A percentile compares a stretch with the other conserved stretches of the same genome.
Evolutionary conservation across 2,888 invertebrate genomes (phyloP).

Genomic region (Torymus auratus): DNA sequence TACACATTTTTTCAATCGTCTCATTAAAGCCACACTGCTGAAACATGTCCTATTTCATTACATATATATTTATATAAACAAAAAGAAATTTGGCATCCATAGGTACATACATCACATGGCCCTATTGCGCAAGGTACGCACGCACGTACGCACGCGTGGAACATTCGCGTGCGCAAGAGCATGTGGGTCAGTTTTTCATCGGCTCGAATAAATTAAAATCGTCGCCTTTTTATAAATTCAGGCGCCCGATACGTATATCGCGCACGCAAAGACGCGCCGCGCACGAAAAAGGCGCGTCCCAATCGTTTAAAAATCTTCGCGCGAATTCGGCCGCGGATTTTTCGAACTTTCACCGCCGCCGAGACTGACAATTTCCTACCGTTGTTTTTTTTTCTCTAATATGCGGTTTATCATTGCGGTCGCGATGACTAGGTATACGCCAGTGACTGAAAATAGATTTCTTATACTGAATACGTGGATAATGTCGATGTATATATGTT

Average conservation of each 20-base stretch:
- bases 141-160: no score
- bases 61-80: no score
- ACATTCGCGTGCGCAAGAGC: neutral
- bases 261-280: neutral
- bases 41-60: no score
- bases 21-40: no score
- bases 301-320: constrained; percentile 43
- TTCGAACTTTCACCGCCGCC: constrained; percentile 44
- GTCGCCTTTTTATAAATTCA: constrained; percentile 46
- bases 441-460: constrained; percentile 38
- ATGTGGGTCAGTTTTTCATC: constrained; percentile 50
- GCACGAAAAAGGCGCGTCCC: constrained; percentile 33
- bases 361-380: neutral
- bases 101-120: no score
- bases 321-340: constrained; percentile 14
- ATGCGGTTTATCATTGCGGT: neutral
- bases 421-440: neutral
- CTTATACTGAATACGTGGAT: neutral
- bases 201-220: constrained; percentile 48
- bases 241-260: neutral
- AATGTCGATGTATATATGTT: no score
- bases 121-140: no score
- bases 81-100: no score
- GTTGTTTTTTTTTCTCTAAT: neutral
- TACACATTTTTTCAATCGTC: no score